Evolutionary conservation across 2,888 invertebrate species (phyloP).

Genomic region (Tholera decimalis): DNA sequence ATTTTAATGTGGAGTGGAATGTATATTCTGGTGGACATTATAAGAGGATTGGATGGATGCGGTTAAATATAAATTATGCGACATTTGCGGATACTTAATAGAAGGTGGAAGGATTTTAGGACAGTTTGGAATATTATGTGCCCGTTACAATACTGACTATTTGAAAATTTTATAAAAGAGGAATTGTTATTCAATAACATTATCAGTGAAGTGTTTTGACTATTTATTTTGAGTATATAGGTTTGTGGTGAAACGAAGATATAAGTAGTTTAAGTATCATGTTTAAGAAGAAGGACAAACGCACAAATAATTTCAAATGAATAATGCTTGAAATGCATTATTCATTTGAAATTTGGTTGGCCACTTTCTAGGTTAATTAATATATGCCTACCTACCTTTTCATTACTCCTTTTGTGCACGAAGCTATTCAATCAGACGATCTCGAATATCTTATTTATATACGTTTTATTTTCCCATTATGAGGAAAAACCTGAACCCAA

Average conservation of each 20-base stretch:
- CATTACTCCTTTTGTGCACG: background rate
- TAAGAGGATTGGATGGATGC: constrained; percentile 23
- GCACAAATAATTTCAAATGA: no score
- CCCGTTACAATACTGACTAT: background rate
- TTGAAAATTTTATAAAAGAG: background rate
- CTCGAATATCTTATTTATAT: background rate
- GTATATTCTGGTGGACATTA: background rate
- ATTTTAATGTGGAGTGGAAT: no score
- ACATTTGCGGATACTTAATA: no score
- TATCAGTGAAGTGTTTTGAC: background rate
- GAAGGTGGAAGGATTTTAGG: no score
- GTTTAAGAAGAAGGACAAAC: no score
- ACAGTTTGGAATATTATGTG: background rate
- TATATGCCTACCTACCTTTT: no score
- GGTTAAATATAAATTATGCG: constrained; percentile 40
- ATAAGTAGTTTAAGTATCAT: no score
- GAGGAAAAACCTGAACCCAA: background rate
- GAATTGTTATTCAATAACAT: background rate
- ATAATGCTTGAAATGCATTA: no score
- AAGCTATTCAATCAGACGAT: background rate
- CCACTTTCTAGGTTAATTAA: no score
- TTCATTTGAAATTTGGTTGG: no score
- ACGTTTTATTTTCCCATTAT: background rate
- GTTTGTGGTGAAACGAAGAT: no score
- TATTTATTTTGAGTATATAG: no score